Evolutionary conservation across 2,797 vertebrate species (phyloP).

Genomic region (Dicrostonyx torquatus): DNA sequence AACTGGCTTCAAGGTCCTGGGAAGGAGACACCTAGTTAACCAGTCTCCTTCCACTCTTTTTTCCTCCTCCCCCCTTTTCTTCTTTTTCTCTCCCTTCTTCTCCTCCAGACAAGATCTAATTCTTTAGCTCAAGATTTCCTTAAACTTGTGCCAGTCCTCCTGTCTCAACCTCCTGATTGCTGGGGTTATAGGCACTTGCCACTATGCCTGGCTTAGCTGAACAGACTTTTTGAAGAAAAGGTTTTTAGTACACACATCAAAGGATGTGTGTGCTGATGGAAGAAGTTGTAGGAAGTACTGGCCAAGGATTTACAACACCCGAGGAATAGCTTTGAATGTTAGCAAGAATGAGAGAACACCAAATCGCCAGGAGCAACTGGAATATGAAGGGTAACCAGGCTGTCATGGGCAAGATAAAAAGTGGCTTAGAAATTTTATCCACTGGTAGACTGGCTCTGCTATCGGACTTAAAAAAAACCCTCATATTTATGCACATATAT

Average conservation of each 20-base stretch:
- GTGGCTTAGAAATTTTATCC: not conserved
- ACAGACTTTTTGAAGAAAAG: slow-evolving; percentile 21
- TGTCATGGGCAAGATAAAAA: not conserved
- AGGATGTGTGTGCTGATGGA: not conserved
- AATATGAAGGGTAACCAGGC: not conserved
- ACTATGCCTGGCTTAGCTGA: not conserved
- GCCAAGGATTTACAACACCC: not conserved
- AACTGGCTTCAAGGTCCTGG: not conserved
- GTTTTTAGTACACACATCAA: slow-evolving; percentile 24
- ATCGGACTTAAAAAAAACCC: not conserved
- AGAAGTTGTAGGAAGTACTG: not conserved
- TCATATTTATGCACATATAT: not conserved
- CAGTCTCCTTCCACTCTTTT: too few relatives aligned
- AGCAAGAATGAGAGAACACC: not conserved
- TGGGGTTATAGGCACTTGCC: not conserved
- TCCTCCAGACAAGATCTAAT: not conserved
- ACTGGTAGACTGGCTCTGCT: not conserved
- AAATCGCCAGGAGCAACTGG: not conserved
- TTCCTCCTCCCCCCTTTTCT: too few relatives aligned
- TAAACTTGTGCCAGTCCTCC: not conserved
- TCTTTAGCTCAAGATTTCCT: not conserved
- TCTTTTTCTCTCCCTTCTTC: too few relatives aligned
- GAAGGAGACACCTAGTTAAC: not conserved
- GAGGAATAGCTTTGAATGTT: not conserved
- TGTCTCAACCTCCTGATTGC: not conserved